These are phyloP conservation scores for Liopterus haemorrhoidalis DNA, from an alignment of 2,888 invertebrate genomes.

Conservation along the genomic window DNA sequence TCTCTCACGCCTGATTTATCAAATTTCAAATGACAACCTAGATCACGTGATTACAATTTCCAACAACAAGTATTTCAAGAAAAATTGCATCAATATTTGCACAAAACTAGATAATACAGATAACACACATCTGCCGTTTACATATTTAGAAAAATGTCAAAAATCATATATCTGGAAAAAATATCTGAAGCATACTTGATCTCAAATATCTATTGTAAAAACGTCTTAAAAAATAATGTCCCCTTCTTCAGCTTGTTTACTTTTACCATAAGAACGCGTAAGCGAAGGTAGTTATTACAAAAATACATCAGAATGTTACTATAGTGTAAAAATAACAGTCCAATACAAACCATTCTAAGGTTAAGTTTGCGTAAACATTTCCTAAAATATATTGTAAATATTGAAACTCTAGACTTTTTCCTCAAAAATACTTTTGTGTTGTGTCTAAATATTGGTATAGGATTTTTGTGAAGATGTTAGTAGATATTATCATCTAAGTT, in stretches of 20 bases:
- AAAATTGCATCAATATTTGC: background rate
- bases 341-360: constrained; percentile 5
- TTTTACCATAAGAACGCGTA: background rate
- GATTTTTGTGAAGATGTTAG: constrained; percentile 16
- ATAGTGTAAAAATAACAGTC: too few relatives aligned
- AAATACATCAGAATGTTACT: constrained; percentile 10
- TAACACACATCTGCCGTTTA: background rate
- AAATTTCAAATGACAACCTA: too few relatives aligned
- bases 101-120: constrained; percentile 1
- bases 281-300: too few relatives aligned
- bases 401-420: constrained; percentile 24
- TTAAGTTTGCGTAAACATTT: constrained; percentile 22
- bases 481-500: constrained; percentile 18
- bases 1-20: too few relatives aligned
- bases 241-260: constrained; percentile 1
- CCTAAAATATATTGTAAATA: constrained; percentile 21
- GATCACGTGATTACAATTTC: constrained; percentile 1
- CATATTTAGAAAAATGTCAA: constrained; percentile 21
- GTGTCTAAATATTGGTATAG: constrained; percentile 22
- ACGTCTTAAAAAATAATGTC: constrained; percentile 8
- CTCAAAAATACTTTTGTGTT: constrained; percentile 23
- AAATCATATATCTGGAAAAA: constrained; percentile 17
- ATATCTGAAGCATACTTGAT: constrained; percentile 21
- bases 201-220: constrained; percentile 18
- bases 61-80: background rate